These are phyloP conservation scores for Pachydiplax longipennis DNA, from an alignment of 2,888 invertebrate genomes.

Conservation along the genomic window DNA sequence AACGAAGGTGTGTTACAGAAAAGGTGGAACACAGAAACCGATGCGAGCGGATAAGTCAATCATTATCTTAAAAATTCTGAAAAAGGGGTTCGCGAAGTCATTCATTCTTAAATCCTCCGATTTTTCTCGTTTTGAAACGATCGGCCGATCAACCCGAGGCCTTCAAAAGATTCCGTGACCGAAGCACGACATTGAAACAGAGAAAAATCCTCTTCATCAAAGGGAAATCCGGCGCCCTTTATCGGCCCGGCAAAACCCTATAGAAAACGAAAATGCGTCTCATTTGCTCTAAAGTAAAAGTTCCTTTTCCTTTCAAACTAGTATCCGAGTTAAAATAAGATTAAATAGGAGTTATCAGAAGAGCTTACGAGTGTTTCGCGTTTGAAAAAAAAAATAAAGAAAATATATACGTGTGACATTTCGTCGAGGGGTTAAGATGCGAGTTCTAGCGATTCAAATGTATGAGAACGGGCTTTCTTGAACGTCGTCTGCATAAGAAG, in stretches of 20 bases:
- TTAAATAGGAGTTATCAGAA: neutral
- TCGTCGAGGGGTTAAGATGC: neutral
- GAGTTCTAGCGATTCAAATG: neutral
- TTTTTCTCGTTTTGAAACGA: neutral
- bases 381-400: neutral
- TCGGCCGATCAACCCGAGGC: neutral
- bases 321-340: neutral
- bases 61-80: neutral
- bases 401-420: neutral
- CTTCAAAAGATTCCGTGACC: neutral
- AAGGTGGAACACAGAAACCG: neutral
- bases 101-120: neutral
- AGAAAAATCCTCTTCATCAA: neutral
- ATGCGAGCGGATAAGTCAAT: neutral
- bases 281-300: neutral
- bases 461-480: neutral
- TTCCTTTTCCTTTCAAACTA: neutral
- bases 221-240: neutral
- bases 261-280: neutral
- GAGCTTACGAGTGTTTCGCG: neutral
- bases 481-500: neutral
- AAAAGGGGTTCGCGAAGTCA: neutral
- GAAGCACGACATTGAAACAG: neutral
- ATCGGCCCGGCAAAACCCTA: neutral
- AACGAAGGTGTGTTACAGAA: neutral